A percentile compares a stretch with the other conserved stretches of the same genome.
Evolutionary conservation across 1,140 invertebrate species (phyloP).

Genomic region (Trichonephila clavipes): DNA sequence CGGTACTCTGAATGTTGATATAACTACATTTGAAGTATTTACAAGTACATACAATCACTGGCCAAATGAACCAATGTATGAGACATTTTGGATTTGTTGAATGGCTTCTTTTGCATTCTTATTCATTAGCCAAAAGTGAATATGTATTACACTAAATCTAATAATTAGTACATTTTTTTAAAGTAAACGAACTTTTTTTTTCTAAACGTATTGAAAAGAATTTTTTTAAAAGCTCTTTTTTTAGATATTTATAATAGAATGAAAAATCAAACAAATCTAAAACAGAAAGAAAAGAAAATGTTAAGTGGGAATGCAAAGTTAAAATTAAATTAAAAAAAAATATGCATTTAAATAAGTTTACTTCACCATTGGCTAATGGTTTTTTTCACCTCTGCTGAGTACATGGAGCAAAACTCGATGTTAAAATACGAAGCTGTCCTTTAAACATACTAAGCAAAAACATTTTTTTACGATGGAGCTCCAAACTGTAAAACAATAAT

Average conservation of each 20-base stretch:
- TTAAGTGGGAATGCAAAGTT: too few relatives aligned
- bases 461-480: too few relatives aligned
- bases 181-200: too few relatives aligned
- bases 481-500: too few relatives aligned
- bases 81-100: conserved; percentile 47
- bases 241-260: too few relatives aligned
- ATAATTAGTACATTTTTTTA: not conserved
- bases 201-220: too few relatives aligned
- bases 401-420: not conserved
- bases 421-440: too few relatives aligned
- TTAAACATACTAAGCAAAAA: too few relatives aligned
- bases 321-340: too few relatives aligned
- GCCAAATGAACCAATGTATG: not conserved
- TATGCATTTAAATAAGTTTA: not conserved
- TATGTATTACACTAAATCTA: not conserved
- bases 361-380: not conserved
- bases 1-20: conserved; percentile 47
- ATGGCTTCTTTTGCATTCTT: not conserved
- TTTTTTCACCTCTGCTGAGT: not conserved
- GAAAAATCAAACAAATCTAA: too few relatives aligned
- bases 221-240: too few relatives aligned
- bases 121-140: not conserved
- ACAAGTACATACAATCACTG: conserved; percentile 56
- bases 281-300: too few relatives aligned
- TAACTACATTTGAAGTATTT: conserved; percentile 60